Conservation (phyloP, 2,797 vertebrate species). For the Rhynchonycteris naso region DNA sequence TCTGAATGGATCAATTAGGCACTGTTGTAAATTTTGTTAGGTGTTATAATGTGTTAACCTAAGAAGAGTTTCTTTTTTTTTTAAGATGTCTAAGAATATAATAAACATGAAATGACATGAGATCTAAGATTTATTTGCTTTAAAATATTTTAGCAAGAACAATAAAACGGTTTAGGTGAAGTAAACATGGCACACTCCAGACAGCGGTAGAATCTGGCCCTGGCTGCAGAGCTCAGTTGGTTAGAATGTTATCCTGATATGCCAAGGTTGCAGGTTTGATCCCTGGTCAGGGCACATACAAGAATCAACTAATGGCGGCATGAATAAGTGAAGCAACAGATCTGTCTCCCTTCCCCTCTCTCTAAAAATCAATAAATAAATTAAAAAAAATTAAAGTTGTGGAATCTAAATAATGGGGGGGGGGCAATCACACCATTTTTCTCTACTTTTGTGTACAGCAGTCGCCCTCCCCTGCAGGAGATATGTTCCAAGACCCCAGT, state of each 20-base stretch:
- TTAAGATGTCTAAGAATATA: neutral
- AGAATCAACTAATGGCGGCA: too few species aligned
- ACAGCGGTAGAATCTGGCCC: neutral
- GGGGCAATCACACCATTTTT: neutral
- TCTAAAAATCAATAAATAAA: too few species aligned
- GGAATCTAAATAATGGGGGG: neutral
- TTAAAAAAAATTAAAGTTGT: neutral
- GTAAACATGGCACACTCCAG: slow-evolving; percentile 40
- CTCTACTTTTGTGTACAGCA: neutral
- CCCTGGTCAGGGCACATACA: too few species aligned
- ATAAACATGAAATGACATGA: neutral
- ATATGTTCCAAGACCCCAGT: neutral
- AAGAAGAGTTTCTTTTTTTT: neutral
- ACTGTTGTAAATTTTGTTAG: slow-evolving; percentile 24
- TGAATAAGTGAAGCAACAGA: too few species aligned
- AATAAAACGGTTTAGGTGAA: neutral
- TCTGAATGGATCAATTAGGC: neutral
- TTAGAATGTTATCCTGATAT: too few species aligned
- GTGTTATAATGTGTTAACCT: slow-evolving; percentile 6
- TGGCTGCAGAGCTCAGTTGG: too few species aligned
- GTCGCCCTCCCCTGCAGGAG: neutral
- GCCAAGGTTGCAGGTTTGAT: too few species aligned
- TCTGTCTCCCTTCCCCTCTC: too few species aligned
- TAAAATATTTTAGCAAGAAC: slow-evolving; percentile 46
- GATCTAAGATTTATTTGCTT: slow-evolving; percentile 49